These are phyloP conservation scores for Stichodactyla helianthus DNA, from an alignment of 64 coral and sea anemone species.

Conservation along the genomic window DNA sequence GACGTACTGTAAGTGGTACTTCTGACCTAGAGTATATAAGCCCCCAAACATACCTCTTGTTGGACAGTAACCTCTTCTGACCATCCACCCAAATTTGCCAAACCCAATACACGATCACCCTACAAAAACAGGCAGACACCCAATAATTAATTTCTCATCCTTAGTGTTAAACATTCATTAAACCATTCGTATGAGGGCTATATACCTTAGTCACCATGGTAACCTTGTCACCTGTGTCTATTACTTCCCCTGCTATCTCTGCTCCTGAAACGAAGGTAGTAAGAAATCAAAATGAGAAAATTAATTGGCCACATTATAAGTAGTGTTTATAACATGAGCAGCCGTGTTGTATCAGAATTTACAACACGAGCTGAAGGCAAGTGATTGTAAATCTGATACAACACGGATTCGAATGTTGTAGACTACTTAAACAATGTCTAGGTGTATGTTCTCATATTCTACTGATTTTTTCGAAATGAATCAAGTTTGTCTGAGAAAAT, in stretches of 20 bases:
- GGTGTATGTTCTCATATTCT: no score
- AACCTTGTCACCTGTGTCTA: constrained; percentile 74
- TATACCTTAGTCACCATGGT: constrained; percentile 62
- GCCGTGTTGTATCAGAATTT: no score
- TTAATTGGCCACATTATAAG: background rate
- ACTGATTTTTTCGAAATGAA: no score
- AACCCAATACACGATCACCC: constrained; percentile 78
- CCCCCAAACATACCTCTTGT: constrained; percentile 39
- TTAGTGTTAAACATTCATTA: background rate
- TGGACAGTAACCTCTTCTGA: constrained; percentile 72
- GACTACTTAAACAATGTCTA: no score
- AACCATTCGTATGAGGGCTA: no score
- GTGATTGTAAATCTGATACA: no score
- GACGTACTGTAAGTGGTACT: no score
- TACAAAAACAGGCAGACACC: background rate
- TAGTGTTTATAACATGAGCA: no score
- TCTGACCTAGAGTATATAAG: no score
- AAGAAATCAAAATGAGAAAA: background rate
- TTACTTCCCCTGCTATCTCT: constrained; percentile 85
- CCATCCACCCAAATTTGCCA: constrained; percentile 57
- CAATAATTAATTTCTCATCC: background rate
- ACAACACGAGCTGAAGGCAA: no score
- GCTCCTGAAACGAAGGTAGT: constrained; percentile 27
- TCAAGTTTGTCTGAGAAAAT: no score
- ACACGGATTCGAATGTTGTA: no score